Evolutionary conservation across 2,113 vertebrate species (phyloP), one percentile per base, ranked within the genome.

Genomic region (Emydura subglobosa): DNA sequence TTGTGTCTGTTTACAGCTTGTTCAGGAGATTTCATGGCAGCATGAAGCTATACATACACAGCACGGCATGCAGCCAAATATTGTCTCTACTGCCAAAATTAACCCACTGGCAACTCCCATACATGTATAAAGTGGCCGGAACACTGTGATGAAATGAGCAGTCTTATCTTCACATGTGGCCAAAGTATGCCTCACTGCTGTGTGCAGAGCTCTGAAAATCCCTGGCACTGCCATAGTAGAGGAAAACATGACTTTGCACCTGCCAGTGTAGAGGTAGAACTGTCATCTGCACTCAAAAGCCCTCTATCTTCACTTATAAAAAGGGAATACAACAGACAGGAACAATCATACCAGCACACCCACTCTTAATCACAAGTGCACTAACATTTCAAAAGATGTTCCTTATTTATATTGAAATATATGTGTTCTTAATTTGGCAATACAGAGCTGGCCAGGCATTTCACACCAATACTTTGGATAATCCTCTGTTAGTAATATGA

Each of bases 241-340:
- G 96, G 89, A 96, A 97, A 97, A 97, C 95, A 94, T 97, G 96
- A 96, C 96, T 97, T 96, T 90, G 94, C 92, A 95, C 96, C 97
- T 97, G 93, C 85, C 94, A 85, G 96, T 95, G 95, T 94, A 96
- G 90, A 96, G 95, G 95, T 97, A 97, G 96, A 97, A 96, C 97
- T 97, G 97, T 95, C 95, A 79, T 95, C 90, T 95, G 89, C 82
- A 68, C 95, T 92, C 96, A 27, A 5, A 83, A 95, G 95, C 96
- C 95, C 94, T 97, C 97, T 87, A 93, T 96, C 96, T 97, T 97
- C 95, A 97, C 95, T 94, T 76, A 5, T 14, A 42, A 47, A 44
- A 78, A 47, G 12, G 10, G 42, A 47, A 78, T 27, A 78, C 74
- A 78, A 14, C 27, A 47, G 22, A 44, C 12, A 42, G 24, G 72